Base-by-base conservation (phyloP, 2,888 invertebrate genomes). In the Adela reaumurella region DNA sequence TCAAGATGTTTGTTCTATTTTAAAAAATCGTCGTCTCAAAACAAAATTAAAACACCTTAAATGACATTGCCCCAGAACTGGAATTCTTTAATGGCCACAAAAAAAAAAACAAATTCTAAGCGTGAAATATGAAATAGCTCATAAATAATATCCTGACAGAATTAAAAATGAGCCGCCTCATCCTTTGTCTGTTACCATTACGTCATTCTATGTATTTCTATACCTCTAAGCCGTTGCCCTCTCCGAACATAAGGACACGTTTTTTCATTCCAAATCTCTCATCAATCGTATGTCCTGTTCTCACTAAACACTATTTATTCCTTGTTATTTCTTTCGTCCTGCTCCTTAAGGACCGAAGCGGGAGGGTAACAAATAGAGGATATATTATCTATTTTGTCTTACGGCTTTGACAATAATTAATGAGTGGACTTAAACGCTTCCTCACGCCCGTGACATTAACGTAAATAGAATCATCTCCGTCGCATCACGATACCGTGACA, bases 401-500 rank as follows among this genome's bases (percentile, higher is more conserved):
- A 67, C 6, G 19, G 65, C 64, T 62, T 65, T 78, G 78, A 78
- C 78, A 78, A 77, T 78, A 78, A 78, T 77, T 77, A 77, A 78
- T 78, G 77, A 68, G 64, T 73, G 77, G 78, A 76, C 74, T 78
- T 78, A 77, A 78, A 77, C 74, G 78, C 77, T 78, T 78, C 78
- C 78, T 78, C 77, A 77, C 78, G 78, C 74, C 76, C 76, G 76
- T 76, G 78, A 78, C 77, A 77, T 78, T 71, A 77, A 74, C 74
- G 66, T 74, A 78, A 78, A 78, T 78, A 78, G 77, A 77, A 71
- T 73, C 70, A 72, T 76, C 74, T 72, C 68, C 70, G 65, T 68
- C 28, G 47, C 47, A 18, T 19, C 65, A 62, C 63, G n/a, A n/a
- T n/a, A n/a, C n/a, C n/a, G n/a, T n/a, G n/a, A n/a, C n/a, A n/a